Evolutionary conservation across 2,888 invertebrate genomes (phyloP), one percentile per base, ranked within the genome.

Genomic region (Germaria angustata): DNA sequence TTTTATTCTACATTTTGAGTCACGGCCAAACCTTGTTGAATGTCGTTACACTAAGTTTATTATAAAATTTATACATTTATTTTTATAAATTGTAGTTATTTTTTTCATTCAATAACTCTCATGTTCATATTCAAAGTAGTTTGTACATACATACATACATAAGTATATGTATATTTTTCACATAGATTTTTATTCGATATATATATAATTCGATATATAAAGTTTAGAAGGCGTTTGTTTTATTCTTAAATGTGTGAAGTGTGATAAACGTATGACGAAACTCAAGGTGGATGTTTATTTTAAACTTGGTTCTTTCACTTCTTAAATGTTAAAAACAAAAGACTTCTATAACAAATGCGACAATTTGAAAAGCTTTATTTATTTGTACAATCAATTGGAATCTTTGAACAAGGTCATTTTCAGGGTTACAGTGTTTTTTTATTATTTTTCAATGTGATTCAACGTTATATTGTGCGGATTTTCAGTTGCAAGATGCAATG

Each of bases 11-110:
- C 39, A 46, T 69, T 41, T 51, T n/a, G 17, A 49, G 63, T 82
- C 82, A 82, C 71, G 82, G 82, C 72, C 79, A 75, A 49, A 46
- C 82, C 82, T 79, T 79, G 83, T 73, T 69, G 77, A 73, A 69
- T 84, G 77, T 77, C 77, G 72, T 80, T 84, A 73, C 32, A 63
- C 59, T 80, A 73, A 69, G 44, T 61, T 61, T 41, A 53, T 77
- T 77, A 57, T 51, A 17, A 36, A 32, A 22, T 61, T 69, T 61
- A 51, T 53, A 24, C n/a, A 46, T 80, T 80, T 72, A 39, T 53
- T 68, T 36, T n/a, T 36, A 28, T 8, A 65, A 68, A 68, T 3
- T 63, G 32, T 59, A 68, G 39, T 66, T 80, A 63, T 66, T 46
- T 53, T 34, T 44, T 44, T 44, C 20, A 13, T 36, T 53, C 15